A percentile compares a stretch with the other conserved stretches of the same genome.
phyloP scores from a whole-genome alignment of 1,140 invertebrate species.

The Papilio polyxenes region DNA sequence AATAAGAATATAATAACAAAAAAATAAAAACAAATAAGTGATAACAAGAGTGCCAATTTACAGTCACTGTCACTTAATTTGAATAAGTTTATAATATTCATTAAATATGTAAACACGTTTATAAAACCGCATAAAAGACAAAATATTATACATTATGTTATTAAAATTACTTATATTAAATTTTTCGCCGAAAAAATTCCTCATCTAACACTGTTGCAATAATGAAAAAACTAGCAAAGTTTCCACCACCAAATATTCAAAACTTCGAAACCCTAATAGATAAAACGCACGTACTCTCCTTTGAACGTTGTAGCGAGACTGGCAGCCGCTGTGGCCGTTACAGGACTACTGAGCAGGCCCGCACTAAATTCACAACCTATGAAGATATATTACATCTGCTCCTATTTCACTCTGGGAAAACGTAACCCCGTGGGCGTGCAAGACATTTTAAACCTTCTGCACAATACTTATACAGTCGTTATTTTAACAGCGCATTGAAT shows the following conservation, averaged over 20 bases:
- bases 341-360: neutral
- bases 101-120: too few species aligned
- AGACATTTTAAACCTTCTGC: neutral
- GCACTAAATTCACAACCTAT: neutral
- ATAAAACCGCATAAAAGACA: too few species aligned
- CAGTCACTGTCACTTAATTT: too few species aligned
- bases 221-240: neutral
- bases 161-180: too few species aligned
- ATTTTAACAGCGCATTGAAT: neutral
- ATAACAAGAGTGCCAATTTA: too few species aligned
- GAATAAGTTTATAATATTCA: too few species aligned
- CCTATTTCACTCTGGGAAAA: neutral
- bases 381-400: slow-evolving; percentile 14
- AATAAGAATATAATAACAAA: too few species aligned
- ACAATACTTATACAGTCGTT: neutral
- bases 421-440: neutral
- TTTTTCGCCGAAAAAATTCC: too few species aligned
- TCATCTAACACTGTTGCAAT: neutral
- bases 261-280: neutral
- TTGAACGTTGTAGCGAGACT: neutral
- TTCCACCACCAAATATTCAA: neutral
- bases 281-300: neutral
- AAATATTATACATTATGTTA: too few species aligned
- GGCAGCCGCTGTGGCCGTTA: neutral
- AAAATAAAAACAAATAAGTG: too few species aligned